Percentiles rank a stretch among this genome's conserved stretches.
These are phyloP conservation scores for Hemithea aestivaria DNA, from an alignment of 2,888 invertebrate genomes.

Conservation along the genomic window DNA sequence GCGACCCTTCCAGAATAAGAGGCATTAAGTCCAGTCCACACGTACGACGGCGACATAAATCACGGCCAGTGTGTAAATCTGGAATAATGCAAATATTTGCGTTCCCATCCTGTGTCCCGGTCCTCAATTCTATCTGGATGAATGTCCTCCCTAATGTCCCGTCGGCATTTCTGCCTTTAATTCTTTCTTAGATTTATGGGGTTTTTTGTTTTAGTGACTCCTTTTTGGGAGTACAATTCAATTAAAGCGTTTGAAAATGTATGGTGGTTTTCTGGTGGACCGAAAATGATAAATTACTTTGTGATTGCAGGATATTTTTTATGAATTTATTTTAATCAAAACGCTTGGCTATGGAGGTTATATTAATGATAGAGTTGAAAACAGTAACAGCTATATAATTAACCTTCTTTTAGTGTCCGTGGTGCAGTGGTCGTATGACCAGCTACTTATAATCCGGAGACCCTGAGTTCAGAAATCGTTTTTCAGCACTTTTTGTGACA, in stretches of 20 bases:
- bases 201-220: background rate
- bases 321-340: no score
- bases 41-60: conserved; percentile 39
- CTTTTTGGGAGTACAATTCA: conserved; percentile 16
- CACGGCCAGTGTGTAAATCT: conserved; percentile 31
- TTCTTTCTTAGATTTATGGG: conserved; percentile 14
- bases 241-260: conserved; percentile 18
- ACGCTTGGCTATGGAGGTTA: no score
- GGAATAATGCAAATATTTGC: conserved; percentile 29
- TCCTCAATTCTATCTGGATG: conserved; percentile 21
- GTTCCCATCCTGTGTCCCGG: conserved; percentile 15
- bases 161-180: conserved; percentile 15
- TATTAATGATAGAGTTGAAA: no score
- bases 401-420: no score
- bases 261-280: conserved; percentile 1
- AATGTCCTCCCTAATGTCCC: conserved; percentile 22
- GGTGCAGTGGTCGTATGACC: no score
- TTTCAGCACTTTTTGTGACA: no score
- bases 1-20: conserved; percentile 37
- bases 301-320: no score
- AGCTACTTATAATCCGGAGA: no score
- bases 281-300: conserved; percentile 2
- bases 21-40: conserved; percentile 45
- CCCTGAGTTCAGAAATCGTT: no score
- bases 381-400: no score